Base-by-base conservation (phyloP, 1,140 invertebrate species). In the Zeugodacus cucurbitae region DNA sequence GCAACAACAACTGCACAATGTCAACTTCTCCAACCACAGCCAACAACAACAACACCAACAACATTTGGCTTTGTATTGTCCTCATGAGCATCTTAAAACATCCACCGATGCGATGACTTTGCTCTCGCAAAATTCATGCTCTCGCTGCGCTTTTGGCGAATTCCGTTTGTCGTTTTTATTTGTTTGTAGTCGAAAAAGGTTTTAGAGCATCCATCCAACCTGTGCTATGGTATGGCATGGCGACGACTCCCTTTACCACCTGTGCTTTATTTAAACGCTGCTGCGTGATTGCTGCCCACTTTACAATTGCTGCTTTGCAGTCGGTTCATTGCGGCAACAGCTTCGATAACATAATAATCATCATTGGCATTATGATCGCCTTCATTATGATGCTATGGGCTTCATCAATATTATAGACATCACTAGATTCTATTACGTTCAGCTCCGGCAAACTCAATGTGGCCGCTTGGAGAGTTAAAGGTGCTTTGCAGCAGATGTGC, bases 401-500 rank as follows among this genome's bases (percentile, higher is more conserved):
- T 54, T 54, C 10, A 74, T 74, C 26, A 67, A 29, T 32, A n/a
- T 67, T 32, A 67, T 34, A 26, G 29, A 17, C 62, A 67, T 3
- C 29, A 32, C 1, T 32, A 74, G 41, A 41, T 74, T 41, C 32
- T 74, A 37, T 74, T 44, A 74, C 32, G 17, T 74, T 74, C 37
- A 22, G 70, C 70, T 74, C 22, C 70, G 8, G 20, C 34, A 37
- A 74, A 22, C 70, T 74, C 22, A 14, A 34, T 14, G 34, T 74
- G 34, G 22, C 22, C 37, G 37, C 20, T 82, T 26, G 74, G 74
- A n/a, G 74, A 48, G 74, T 20, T 48, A 48, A 82, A 82, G 74
- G 37, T 82, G 74, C n/a, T 48, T 82, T 22, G 74, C 74, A 82
- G 74, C 74, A 82, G 74, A 41, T 82, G 74, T 82, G 74, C 41